Percentiles rank a stretch among this genome's conserved stretches.
phyloP scores from a whole-genome alignment of 2,113 vertebrate genomes.

The Triplophysa tibetana region DNA sequence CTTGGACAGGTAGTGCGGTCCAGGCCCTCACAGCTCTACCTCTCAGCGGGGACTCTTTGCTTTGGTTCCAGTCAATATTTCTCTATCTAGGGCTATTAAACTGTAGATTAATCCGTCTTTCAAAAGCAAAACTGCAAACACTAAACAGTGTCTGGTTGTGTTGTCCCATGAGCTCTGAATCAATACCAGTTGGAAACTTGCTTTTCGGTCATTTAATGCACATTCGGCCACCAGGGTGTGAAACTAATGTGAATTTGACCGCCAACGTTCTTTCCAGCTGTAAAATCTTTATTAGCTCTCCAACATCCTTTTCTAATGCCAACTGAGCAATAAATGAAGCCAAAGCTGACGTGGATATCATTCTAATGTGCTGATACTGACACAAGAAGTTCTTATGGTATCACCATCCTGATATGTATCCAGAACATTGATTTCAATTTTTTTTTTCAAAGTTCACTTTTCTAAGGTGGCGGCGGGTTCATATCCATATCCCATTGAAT shows the following conservation, averaged over 20 bases:
- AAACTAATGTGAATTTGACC: background rate
- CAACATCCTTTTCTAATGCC: background rate
- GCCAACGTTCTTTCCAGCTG: background rate
- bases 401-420: too few species aligned
- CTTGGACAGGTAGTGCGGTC: background rate
- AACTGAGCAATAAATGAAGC: background rate
- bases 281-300: background rate
- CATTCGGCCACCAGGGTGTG: background rate
- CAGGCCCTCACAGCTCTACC: background rate
- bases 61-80: slow-evolving; percentile 3
- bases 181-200: background rate
- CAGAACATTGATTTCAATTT: too few species aligned
- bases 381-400: background rate
- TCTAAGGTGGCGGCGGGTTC: background rate
- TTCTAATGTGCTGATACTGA: background rate
- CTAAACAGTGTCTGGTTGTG: background rate
- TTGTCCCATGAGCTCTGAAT: background rate
- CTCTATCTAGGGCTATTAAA: slow-evolving; percentile 5
- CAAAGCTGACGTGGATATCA: background rate
- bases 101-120: background rate
- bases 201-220: background rate
- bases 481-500: background rate
- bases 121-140: slow-evolving; percentile 3
- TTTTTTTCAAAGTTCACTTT: background rate
- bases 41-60: background rate